These are phyloP conservation scores for Dendrolimus houi DNA, from an alignment of 2,888 invertebrate species.

Conservation along the genomic window DNA sequence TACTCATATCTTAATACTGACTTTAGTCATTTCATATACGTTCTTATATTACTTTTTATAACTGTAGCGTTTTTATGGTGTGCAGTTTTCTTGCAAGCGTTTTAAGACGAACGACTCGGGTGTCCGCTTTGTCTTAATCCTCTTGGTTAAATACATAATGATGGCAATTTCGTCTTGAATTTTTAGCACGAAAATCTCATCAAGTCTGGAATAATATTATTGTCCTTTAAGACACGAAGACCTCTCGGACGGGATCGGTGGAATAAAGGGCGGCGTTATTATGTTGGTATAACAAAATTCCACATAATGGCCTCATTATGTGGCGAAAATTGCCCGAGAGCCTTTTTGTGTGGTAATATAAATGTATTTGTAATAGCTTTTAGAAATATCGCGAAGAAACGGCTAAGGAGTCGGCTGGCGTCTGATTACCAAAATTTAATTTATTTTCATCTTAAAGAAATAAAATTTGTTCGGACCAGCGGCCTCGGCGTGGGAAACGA, in stretches of 20 bases:
- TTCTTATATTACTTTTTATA: too few relatives aligned
- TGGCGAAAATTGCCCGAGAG: conserved; percentile 75
- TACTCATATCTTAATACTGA: too few relatives aligned
- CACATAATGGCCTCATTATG: conserved; percentile 75
- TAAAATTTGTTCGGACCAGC: conserved; percentile 49
- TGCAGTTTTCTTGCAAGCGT: not conserved
- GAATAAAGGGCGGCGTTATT: conserved; percentile 74
- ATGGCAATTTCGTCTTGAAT: conserved; percentile 64
- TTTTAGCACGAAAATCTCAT: conserved; percentile 75
- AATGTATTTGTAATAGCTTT: conserved; percentile 77
- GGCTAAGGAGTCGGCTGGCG: conserved; percentile 61
- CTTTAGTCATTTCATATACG: too few relatives aligned
- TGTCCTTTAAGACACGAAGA: conserved; percentile 70
- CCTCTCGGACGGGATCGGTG: conserved; percentile 58
- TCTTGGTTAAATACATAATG: conserved; percentile 63
- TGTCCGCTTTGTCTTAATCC: conserved; percentile 61
- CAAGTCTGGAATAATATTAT: conserved; percentile 67
- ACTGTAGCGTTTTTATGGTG: too few relatives aligned
- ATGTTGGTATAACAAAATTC: conserved; percentile 77
- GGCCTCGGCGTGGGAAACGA: conserved; percentile 64
- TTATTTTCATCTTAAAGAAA: conserved; percentile 67
- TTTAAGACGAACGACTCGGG: conserved; percentile 34
- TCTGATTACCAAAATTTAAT: conserved; percentile 74
- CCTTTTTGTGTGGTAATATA: conserved; percentile 73
- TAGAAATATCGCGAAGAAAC: conserved; percentile 74